Conservation (phyloP, 2,888 invertebrate species). For the Chesias legatella region DNA sequence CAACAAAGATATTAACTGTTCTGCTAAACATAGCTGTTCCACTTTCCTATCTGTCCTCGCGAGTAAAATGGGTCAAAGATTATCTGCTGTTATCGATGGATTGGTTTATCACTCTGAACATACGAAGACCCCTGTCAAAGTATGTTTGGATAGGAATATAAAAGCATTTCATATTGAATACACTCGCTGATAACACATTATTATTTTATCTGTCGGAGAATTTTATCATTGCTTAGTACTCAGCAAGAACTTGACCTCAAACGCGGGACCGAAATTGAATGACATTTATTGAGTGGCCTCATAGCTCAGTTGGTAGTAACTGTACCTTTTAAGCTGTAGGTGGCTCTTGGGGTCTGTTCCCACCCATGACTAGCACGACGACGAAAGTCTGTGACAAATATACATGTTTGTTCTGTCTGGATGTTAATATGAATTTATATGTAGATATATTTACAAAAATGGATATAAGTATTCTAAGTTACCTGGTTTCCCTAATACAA, state of each 20-base stretch:
- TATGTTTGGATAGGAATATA: conserved; percentile 13
- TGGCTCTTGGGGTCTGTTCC: no score
- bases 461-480: no score
- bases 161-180: conserved; percentile 14
- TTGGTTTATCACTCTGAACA: conserved; percentile 10
- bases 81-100: conserved; percentile 9
- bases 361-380: no score
- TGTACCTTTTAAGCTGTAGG: no score
- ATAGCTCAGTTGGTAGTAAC: no score
- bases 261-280: not conserved
- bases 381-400: no score
- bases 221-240: conserved; percentile 4
- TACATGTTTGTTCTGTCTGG: no score
- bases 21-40: not conserved
- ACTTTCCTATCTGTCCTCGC: conserved; percentile 16
- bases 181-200: conserved; percentile 9
- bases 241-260: conserved; percentile 1
- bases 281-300: no score
- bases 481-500: no score
- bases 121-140: conserved; percentile 17
- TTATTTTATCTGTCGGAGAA: conserved; percentile 3
- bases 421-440: no score
- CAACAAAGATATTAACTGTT: no score
- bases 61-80: conserved; percentile 41
- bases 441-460: no score